Conservation (phyloP, 2,888 invertebrate genomes). For the Smittia sp. region DNA sequence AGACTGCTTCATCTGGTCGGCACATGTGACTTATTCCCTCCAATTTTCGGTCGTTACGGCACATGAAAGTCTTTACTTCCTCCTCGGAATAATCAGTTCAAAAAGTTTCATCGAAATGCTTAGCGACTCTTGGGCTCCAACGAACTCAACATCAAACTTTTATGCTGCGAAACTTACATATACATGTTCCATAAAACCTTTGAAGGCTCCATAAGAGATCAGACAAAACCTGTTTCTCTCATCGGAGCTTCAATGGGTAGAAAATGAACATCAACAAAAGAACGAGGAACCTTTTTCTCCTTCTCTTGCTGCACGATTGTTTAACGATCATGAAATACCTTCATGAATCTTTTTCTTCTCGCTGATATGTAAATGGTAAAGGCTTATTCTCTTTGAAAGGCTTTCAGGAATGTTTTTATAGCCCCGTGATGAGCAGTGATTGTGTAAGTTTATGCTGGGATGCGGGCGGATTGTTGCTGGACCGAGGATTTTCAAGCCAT, state of each 20-base stretch:
- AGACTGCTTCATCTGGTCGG: constrained; percentile 1
- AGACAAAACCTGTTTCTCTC: constrained; percentile 10
- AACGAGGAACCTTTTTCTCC: constrained; percentile 7
- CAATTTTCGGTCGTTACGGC: background rate
- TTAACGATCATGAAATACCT: constrained; percentile 29
- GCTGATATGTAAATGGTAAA: constrained; percentile 24
- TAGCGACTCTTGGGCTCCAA: background rate
- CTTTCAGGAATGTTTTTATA: background rate
- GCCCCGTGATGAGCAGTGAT: background rate
- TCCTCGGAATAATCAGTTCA: background rate
- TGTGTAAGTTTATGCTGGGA: background rate
- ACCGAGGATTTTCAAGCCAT: background rate
- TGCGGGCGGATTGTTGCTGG: background rate
- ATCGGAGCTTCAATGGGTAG: background rate
- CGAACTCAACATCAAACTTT: background rate
- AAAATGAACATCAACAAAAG: background rate
- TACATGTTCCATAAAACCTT: background rate
- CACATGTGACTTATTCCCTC: background rate
- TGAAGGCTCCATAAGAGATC: background rate
- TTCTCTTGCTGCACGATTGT: background rate
- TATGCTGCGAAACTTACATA: background rate
- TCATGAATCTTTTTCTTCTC: constrained; percentile 32
- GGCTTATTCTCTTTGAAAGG: background rate
- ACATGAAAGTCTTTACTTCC: background rate
- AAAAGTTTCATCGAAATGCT: background rate